Conservation (phyloP, 37 sponge, comb jelly and placozoan species). For the Aplysina aerophoba region DNA sequence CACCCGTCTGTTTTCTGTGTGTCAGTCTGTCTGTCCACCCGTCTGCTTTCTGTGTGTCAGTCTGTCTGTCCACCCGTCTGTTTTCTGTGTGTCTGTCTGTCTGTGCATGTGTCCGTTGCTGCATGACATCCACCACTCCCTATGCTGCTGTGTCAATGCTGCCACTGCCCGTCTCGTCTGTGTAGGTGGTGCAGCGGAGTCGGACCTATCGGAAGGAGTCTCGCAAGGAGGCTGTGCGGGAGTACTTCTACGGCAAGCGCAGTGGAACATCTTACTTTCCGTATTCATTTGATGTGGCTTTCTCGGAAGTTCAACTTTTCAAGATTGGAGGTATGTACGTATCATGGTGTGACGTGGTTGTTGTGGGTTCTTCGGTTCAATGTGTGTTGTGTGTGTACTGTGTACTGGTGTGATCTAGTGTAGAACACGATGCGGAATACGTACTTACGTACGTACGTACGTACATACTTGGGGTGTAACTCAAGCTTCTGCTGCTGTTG, state of each 20-base stretch:
- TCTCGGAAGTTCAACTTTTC: conserved; percentile 84
- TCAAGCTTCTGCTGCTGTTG: too few relatives aligned
- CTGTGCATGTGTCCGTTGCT: too few relatives aligned
- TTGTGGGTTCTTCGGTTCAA: too few relatives aligned
- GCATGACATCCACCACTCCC: too few relatives aligned
- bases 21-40: too few relatives aligned
- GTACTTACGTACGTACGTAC: neutral
- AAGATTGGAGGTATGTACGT: conserved; percentile 82
- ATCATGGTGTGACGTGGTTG: too few relatives aligned
- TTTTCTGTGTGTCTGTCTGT: too few relatives aligned
- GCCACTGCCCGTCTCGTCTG: neutral
- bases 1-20: too few relatives aligned
- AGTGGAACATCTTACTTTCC: conserved; percentile 61
- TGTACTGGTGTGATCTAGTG: neutral
- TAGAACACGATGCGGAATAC: neutral
- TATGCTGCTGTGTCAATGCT: neutral
- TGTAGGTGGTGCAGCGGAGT: conserved; percentile 76
- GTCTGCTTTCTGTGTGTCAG: neutral
- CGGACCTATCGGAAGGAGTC: conserved; percentile 53
- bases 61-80: neutral
- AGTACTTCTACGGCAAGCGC: conserved; percentile 92
- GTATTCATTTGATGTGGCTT: conserved; percentile 82
- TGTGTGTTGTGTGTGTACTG: neutral
- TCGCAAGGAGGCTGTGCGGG: conserved; percentile 56
- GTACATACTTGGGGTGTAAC: neutral